Conservation (phyloP, 2,888 invertebrate genomes). For the Mythimna ferrago region DNA sequence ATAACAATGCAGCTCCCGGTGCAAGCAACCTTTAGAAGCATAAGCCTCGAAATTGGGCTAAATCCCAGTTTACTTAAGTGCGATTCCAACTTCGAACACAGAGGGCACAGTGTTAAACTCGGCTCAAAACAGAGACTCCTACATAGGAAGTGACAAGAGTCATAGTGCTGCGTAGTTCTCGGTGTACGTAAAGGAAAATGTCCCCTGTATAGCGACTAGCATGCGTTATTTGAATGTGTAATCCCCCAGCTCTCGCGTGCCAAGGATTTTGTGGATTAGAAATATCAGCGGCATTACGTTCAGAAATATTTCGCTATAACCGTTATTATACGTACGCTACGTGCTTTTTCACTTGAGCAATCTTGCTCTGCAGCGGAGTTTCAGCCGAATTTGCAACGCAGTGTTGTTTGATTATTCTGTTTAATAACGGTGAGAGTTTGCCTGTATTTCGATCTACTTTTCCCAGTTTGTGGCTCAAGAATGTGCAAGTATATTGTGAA, state of each 20-base stretch:
- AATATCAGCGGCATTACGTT: slow-evolving; percentile 72
- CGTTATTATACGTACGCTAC: slow-evolving; percentile 64
- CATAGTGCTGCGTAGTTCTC: slow-evolving; percentile 61
- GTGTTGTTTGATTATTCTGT: slow-evolving; percentile 58
- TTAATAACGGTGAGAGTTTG: slow-evolving; percentile 52
- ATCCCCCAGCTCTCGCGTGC: slow-evolving; percentile 77
- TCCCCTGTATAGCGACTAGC: slow-evolving; percentile 66
- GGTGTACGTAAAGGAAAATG: slow-evolving; percentile 71
- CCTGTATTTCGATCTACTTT: slow-evolving; percentile 43
- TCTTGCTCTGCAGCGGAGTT: slow-evolving; percentile 50
- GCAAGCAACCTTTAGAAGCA: slow-evolving; percentile 76
- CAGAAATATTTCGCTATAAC: slow-evolving; percentile 71
- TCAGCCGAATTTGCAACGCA: slow-evolving; percentile 40
- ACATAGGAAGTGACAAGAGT: slow-evolving; percentile 60
- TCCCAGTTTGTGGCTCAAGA: slow-evolving; percentile 35
- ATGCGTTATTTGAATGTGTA: slow-evolving; percentile 83
- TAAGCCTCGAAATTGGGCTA: slow-evolving; percentile 82
- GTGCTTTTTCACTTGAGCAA: slow-evolving; percentile 65
- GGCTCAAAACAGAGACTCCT: slow-evolving; percentile 59
- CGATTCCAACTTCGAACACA: slow-evolving; percentile 73
- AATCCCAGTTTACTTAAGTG: slow-evolving; percentile 81
- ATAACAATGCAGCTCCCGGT: slow-evolving; percentile 71
- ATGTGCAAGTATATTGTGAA: slow-evolving; percentile 41
- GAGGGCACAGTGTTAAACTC: slow-evolving; percentile 67
- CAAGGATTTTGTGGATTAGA: slow-evolving; percentile 83